phyloP scores from a whole-genome alignment of 2,888 invertebrate species.

The Eupithecia pulchellata region DNA sequence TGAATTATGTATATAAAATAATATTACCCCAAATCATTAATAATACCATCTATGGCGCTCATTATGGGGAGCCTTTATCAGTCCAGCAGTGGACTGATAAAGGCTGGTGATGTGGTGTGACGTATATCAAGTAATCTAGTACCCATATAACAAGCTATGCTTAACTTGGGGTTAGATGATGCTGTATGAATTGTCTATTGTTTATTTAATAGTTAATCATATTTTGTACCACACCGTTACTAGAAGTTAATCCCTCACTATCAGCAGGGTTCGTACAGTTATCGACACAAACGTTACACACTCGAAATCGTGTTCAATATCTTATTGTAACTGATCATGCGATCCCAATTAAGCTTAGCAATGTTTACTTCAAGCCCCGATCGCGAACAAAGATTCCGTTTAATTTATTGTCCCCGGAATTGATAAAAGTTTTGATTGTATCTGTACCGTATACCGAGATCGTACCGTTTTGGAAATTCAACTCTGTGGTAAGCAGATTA shows the following conservation, averaged over 20 bases:
- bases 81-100: too few species aligned
- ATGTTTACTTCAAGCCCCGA: slow-evolving; percentile 47
- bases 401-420: slow-evolving; percentile 48
- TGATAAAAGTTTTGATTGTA: slow-evolving; percentile 48
- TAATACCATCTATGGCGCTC: too few species aligned
- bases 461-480: slow-evolving; percentile 12
- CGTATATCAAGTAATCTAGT: too few species aligned
- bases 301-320: slow-evolving; percentile 43
- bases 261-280: slow-evolving; percentile 9
- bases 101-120: too few species aligned
- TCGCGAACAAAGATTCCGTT: slow-evolving; percentile 43
- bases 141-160: too few species aligned
- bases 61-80: too few species aligned
- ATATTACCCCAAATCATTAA: too few species aligned
- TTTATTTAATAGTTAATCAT: too few species aligned
- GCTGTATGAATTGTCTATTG: too few species aligned
- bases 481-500: slow-evolving; percentile 4
- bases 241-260: slow-evolving; percentile 17
- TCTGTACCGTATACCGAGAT: slow-evolving; percentile 38
- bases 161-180: too few species aligned
- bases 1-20: too few species aligned
- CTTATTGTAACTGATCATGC: slow-evolving; percentile 46
- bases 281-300: slow-evolving; percentile 29
- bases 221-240: slow-evolving; percentile 14
- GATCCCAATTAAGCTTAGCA: slow-evolving; percentile 48